These are phyloP conservation scores for Numida meleagris DNA, from an alignment of 2,113 vertebrate species.

Conservation along the genomic window DNA sequence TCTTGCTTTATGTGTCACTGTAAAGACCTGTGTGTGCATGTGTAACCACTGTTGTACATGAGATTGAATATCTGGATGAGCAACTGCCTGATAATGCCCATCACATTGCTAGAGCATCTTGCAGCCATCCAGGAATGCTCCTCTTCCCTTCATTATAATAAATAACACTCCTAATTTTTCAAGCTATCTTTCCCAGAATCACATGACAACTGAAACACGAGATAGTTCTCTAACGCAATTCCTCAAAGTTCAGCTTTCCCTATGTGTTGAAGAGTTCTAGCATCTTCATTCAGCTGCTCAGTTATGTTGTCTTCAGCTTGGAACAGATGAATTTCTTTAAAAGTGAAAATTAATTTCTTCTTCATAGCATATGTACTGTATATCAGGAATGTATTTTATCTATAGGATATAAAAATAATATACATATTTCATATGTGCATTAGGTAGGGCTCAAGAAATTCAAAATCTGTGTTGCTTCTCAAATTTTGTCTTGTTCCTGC, in stretches of 20 bases:
- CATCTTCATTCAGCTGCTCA: background rate
- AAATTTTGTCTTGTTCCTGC: background rate
- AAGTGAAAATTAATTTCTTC: background rate
- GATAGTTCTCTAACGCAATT: constrained; percentile 31
- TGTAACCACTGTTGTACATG: background rate
- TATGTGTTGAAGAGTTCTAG: background rate
- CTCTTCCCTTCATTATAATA: background rate
- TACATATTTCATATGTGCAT: background rate
- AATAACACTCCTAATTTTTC: background rate
- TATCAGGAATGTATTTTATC: background rate
- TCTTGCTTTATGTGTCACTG: background rate
- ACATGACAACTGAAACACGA: background rate
- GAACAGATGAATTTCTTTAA: background rate
- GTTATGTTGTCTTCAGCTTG: background rate
- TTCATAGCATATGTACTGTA: background rate
- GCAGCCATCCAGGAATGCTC: background rate
- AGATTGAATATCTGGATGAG: background rate
- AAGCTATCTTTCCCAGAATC: constrained; percentile 5
- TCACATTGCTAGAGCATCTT: background rate
- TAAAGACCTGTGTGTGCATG: background rate
- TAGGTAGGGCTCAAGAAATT: background rate
- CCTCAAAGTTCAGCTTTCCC: background rate
- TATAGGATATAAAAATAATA: background rate
- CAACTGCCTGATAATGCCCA: background rate
- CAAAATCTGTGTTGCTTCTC: background rate